These are phyloP conservation scores for Pyrgilauda ruficollis DNA, from an alignment of 2,113 vertebrate genomes.

Conservation along the genomic window DNA sequence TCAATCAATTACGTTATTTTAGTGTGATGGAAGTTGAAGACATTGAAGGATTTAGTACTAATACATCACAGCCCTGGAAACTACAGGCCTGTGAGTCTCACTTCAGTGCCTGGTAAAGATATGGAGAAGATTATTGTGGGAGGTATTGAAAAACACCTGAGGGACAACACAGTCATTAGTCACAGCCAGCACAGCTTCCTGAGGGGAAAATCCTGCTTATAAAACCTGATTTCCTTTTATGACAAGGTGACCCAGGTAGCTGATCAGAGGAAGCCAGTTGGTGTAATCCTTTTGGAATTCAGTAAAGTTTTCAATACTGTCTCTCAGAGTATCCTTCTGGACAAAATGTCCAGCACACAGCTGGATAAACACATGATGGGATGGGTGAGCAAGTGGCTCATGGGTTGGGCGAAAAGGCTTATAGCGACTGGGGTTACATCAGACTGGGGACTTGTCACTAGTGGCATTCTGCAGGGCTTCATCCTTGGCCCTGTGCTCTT, in stretches of 20 bases:
- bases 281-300: not conserved
- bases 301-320: not conserved
- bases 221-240: not conserved
- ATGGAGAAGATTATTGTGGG: not conserved
- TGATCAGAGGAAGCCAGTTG: not conserved
- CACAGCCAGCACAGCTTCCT: not conserved
- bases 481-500: not conserved
- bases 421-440: not conserved
- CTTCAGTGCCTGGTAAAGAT: not conserved
- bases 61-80: rapidly evolving
- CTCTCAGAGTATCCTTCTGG: not conserved
- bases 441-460: not conserved
- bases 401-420: not conserved
- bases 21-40: not conserved
- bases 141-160: not conserved
- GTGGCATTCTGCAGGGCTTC: not conserved
- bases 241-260: not conserved
- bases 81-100: not conserved
- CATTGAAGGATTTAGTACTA: not conserved
- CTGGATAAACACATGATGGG: not conserved
- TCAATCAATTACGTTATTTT: not conserved
- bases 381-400: not conserved
- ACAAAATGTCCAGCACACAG: not conserved
- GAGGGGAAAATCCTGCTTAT: not conserved
- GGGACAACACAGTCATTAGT: rapidly evolving